Conservation (phyloP, 1,140 invertebrate genomes). For the Drosophila eugracilis region DNA sequence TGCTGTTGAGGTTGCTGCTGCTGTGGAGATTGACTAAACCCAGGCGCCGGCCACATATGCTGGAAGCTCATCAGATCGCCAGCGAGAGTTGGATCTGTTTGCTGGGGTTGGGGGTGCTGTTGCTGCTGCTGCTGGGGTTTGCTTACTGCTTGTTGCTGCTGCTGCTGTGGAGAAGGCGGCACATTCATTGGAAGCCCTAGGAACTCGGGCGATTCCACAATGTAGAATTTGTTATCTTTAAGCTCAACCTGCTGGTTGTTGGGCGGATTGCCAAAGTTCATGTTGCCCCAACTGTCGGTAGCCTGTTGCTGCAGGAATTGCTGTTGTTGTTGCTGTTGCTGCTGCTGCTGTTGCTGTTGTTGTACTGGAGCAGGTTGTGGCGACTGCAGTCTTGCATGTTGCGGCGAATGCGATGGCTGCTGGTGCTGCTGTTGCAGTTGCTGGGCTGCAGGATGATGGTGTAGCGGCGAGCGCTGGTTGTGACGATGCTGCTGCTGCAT, state of each 20-base stretch:
- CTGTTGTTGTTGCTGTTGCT: constrained; percentile 50
- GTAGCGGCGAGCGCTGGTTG: constrained; percentile 69
- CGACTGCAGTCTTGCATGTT: constrained; percentile 68
- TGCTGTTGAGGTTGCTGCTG: constrained; percentile 38
- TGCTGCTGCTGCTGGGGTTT: constrained; percentile 61
- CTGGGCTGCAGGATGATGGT: constrained; percentile 55
- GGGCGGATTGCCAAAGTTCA: constrained; percentile 63
- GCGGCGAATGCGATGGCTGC: constrained; percentile 66
- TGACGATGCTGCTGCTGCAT: constrained; percentile 73
- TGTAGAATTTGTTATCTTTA: constrained; percentile 80
- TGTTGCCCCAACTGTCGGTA: constrained; percentile 69
- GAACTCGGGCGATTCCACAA: constrained; percentile 80
- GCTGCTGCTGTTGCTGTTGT: constrained; percentile 53
- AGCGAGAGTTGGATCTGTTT: constrained; percentile 61
- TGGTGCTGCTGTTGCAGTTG: constrained; percentile 68
- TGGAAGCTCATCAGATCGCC: constrained; percentile 78
- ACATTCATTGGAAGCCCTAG: constrained; percentile 83
- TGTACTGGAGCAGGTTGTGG: constrained; percentile 70
- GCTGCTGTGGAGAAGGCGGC: constrained; percentile 64
- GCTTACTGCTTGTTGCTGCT: constrained; percentile 53
- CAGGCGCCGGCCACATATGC: constrained; percentile 74
- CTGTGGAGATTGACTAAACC: constrained; percentile 38
- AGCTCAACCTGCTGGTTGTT: constrained; percentile 72
- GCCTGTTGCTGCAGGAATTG: constrained; percentile 67
- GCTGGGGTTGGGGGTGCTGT: constrained; percentile 61